Base-by-base conservation (phyloP, 2,797 vertebrate genomes). In the Eulemur coronatus region DNA sequence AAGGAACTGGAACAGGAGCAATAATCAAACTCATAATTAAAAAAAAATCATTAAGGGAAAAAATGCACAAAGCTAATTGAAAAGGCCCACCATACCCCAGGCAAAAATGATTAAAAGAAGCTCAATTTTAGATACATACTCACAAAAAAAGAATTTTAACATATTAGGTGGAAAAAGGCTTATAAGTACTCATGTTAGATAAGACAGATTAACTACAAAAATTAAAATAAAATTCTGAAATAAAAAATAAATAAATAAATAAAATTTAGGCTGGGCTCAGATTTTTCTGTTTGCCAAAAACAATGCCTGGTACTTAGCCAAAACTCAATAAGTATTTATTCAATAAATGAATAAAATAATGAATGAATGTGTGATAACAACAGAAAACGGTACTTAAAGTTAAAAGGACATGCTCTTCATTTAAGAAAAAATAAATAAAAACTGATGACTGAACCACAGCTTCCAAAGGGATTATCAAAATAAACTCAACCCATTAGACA, bases 211-310 rank as follows among this genome's bases (percentile, higher is more conserved):
- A 89, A 73, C 17, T 41, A 79, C 18, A 70, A 91, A 93, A 89
- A 79, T 6, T 80, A 75, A 86, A 84, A 11, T 84, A 84, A 59
- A 52, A 52, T 52, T 52, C 52, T 20, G 52, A 52, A 52, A 20
- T 52, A 52, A 52, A 15, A 50, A 50, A 50, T 55, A 55, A 52
- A 52, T 52, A 52, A 55, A 55, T 55, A 86, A 80, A 14, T 84
- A 84, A 59, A 76, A 50, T 61, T 80, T 59, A 63, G 38, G 52
- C 4, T 73, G 3, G 46, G 5, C 22, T 91, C 17, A 72, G 7
- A 72, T 73, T 92, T 84, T 89, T 88, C 43, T n/a, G 55, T 46
- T 89, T 79, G 84, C 28, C 41, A 85, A 87, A 84, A 87, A 69
- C 24, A 82, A 86, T 30, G 28, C 20, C 48, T 84, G 11, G 28